Evolutionary conservation across 2,888 invertebrate species (phyloP), one percentile per base, ranked within the genome.

Genomic region (Zaprionus lineosus): DNA sequence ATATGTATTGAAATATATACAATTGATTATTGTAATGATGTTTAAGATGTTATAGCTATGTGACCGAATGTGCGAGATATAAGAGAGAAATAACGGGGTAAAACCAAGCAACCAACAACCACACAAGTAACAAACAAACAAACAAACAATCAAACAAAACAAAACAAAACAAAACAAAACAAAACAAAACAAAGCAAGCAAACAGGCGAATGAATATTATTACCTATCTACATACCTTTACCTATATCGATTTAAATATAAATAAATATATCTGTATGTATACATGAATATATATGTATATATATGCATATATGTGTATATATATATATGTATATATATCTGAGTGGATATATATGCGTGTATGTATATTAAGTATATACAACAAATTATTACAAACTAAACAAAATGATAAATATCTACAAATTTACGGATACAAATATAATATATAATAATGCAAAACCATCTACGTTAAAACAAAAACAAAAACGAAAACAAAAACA

Each of bases 171-270:
- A n/a, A n/a, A n/a, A n/a, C n/a, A n/a, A n/a, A n/a, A n/a, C n/a
- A n/a, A n/a, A n/a, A n/a, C n/a, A n/a, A n/a, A n/a, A n/a, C n/a
- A n/a, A n/a, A n/a, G n/a, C n/a, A n/a, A n/a, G n/a, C n/a, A 73
- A 69, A 76, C 75, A 77, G 73, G 66, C 73, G 69, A 84, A 72
- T 71, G 73, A 83, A 77, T 86, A 83, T 76, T 77, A 84, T 75
- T 83, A 84, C 74, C 84, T 86, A 86, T 82, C 72, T 83, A 75
- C 74, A 78, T 86, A 83, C 78, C 74, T 81, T 81, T 84, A 83
- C 84, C 81, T 84, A 78, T 75, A 81, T 85, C 71, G 74, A 83
- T 83, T 67, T 81, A 75, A 78, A 76, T 63, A 75, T 71, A 81
- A 66, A 64, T 62, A 72, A 44, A 65, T 61, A 68, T 63, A 55